Conservation (phyloP, 2,888 invertebrate species). For the Automeris io region DNA sequence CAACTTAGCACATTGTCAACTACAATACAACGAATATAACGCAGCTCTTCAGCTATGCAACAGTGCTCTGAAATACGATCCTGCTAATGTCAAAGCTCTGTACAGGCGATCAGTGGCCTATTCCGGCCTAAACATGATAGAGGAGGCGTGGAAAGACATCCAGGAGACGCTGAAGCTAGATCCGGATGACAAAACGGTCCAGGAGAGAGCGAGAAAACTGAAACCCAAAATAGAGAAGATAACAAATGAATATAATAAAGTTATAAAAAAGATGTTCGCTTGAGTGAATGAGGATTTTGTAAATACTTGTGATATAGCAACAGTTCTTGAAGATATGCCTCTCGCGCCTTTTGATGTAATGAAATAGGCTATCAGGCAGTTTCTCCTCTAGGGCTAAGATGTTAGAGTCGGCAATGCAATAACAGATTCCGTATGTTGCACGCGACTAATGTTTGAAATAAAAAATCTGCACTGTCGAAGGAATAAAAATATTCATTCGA, state of each 20-base stretch:
- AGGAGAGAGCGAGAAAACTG: constrained; percentile 75
- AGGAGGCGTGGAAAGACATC: constrained; percentile 79
- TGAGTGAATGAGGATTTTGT: too few relatives aligned
- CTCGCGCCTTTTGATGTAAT: too few relatives aligned
- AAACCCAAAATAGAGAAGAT: constrained; percentile 76
- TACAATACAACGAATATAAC: constrained; percentile 81
- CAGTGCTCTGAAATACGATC: constrained; percentile 84
- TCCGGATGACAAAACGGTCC: constrained; percentile 80
- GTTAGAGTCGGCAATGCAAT: too few relatives aligned
- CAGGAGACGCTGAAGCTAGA: constrained; percentile 75
- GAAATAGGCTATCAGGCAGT: too few relatives aligned
- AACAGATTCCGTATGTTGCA: too few relatives aligned
- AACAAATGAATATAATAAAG: constrained; percentile 75
- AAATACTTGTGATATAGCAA: too few relatives aligned
- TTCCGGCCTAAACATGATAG: constrained; percentile 78
- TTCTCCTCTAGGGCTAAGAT: too few relatives aligned
- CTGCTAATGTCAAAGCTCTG: constrained; percentile 89
- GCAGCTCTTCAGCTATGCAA: constrained; percentile 83
- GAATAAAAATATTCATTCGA: too few relatives aligned
- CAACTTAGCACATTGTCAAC: constrained; percentile 89
- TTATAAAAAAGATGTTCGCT: constrained; percentile 77
- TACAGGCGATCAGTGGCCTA: constrained; percentile 90
- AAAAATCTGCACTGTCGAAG: too few relatives aligned
- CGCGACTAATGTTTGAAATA: too few relatives aligned
- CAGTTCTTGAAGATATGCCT: too few relatives aligned